Percentiles rank a stretch among this genome's conserved stretches.
phyloP scores from a whole-genome alignment of 2,113 vertebrate species.

The Candoia aspera region DNA sequence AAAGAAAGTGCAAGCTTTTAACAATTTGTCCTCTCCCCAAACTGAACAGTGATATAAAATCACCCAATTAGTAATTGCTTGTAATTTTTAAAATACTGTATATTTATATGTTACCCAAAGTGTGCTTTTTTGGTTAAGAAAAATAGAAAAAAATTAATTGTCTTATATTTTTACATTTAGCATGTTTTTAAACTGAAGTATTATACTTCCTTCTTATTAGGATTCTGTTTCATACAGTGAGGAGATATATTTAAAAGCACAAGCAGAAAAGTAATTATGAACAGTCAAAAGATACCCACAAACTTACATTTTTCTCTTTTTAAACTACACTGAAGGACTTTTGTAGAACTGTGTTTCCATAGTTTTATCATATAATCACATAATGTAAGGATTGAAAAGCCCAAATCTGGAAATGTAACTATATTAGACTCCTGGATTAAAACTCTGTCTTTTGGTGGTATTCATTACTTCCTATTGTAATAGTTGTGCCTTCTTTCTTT shows the following conservation, averaged over 20 bases:
- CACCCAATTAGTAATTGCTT: conserved; percentile 37
- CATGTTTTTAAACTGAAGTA: conserved; percentile 49
- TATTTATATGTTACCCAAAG: conserved; percentile 43
- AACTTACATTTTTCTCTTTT: conserved; percentile 11
- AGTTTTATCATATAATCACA: conserved; percentile 10
- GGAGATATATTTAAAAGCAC: conserved; percentile 24
- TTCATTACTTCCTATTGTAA: conserved; percentile 22
- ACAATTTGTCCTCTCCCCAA: conserved; percentile 17
- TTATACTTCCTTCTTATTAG: conserved; percentile 51
- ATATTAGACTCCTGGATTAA: neutral
- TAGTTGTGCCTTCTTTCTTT: conserved; percentile 58
- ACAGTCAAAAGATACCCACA: conserved; percentile 37
- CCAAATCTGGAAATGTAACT: neutral
- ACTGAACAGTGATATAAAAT: conserved; percentile 60
- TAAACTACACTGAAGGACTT: neutral
- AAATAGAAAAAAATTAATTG: conserved; percentile 59
- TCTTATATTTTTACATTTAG: conserved; percentile 16
- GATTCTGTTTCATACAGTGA: conserved; percentile 48
- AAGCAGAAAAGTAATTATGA: conserved; percentile 9
- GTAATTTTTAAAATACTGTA: conserved; percentile 50
- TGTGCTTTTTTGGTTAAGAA: conserved; percentile 55
- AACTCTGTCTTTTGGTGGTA: conserved; percentile 30
- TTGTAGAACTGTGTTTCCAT: neutral
- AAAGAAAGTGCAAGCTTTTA: conserved; percentile 2
- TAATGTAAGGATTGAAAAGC: neutral